Percentiles rank a stretch among this genome's conserved stretches.
phyloP scores from a whole-genome alignment of 2,888 invertebrate genomes.

The Eudasyphora cyanicolor region DNA sequence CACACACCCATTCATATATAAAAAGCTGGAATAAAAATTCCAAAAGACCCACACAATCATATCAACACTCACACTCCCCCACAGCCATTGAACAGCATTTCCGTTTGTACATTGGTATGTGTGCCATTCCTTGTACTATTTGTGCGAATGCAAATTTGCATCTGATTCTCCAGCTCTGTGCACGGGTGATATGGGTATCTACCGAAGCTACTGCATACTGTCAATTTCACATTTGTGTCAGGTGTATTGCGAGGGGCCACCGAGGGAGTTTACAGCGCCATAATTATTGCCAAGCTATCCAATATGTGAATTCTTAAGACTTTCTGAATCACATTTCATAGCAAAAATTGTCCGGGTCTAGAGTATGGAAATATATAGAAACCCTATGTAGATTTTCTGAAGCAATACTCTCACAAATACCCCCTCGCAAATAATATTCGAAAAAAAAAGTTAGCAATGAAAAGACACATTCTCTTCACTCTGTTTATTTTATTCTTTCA shows the following conservation, averaged over 20 bases:
- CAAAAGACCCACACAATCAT: not conserved
- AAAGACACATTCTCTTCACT: not conserved
- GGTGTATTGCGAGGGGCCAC: not conserved
- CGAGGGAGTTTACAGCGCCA: not conserved
- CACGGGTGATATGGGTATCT: too few relatives aligned
- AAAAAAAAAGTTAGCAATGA: not conserved
- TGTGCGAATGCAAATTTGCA: constrained; percentile 13
- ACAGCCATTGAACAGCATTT: constrained; percentile 1
- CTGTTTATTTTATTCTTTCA: constrained; percentile 25
- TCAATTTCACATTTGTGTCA: constrained; percentile 24
- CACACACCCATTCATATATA: not conserved
- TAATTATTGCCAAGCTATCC: too few relatives aligned
- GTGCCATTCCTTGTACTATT: not conserved
- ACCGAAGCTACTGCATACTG: not conserved
- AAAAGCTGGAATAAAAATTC: too few relatives aligned
- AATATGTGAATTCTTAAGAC: too few relatives aligned
- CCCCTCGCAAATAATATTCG: not conserved
- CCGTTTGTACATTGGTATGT: not conserved
- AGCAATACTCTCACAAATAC: too few relatives aligned
- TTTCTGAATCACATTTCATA: too few relatives aligned
- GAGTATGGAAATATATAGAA: too few relatives aligned
- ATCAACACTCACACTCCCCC: not conserved
- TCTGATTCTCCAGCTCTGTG: not conserved
- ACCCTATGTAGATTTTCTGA: too few relatives aligned
- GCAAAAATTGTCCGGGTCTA: too few relatives aligned